Evolutionary conservation across 2,888 invertebrate genomes (phyloP).

Genomic region (Alcis repandata): DNA sequence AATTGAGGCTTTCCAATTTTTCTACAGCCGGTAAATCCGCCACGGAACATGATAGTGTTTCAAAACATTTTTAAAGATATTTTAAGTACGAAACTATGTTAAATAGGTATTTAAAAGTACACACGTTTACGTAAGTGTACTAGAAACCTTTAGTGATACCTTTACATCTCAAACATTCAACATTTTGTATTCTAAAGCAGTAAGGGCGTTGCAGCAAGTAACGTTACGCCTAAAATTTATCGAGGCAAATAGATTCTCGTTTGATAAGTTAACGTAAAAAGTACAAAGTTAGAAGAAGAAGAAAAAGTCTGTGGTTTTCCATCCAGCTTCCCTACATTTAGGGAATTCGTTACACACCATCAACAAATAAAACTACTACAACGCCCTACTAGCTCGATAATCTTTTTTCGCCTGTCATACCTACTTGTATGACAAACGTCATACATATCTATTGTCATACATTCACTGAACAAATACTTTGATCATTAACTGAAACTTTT

Average conservation of each 20-base stretch:
- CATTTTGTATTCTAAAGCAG: background rate
- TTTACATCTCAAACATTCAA: background rate
- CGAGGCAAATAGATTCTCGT: too few species aligned
- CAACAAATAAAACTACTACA: background rate
- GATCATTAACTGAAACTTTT: background rate
- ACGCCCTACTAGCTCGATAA: background rate
- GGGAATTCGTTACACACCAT: background rate
- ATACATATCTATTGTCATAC: background rate
- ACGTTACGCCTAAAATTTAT: too few species aligned
- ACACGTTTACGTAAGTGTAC: background rate
- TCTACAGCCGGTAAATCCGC: too few species aligned
- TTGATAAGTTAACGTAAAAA: background rate
- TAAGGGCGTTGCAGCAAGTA: too few species aligned
- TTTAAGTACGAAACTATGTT: background rate
- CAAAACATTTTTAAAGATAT: background rate
- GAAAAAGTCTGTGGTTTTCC: too few species aligned
- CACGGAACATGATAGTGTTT: too few species aligned
- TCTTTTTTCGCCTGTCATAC: background rate
- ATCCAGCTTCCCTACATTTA: too few species aligned
- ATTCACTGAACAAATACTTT: slow-evolving; percentile 1
- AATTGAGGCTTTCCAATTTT: too few species aligned
- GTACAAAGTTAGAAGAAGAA: background rate
- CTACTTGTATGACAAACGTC: background rate
- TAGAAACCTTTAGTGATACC: background rate
- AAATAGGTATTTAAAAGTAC: background rate